Evolutionary conservation across 2,888 invertebrate species (phyloP).

Genomic region (Lepidocyrtinus sp.): DNA sequence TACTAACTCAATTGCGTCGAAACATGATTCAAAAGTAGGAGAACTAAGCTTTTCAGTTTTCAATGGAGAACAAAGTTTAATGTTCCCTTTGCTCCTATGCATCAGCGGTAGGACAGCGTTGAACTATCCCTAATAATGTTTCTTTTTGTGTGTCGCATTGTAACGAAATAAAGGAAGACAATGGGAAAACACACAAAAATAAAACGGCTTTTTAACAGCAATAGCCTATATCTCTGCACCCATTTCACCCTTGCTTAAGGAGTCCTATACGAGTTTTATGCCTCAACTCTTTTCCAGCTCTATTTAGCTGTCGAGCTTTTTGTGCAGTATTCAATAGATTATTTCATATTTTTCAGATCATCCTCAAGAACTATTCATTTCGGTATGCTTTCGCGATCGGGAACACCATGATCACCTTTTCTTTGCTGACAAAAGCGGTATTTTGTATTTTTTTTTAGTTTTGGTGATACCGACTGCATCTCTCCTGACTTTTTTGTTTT

Average conservation of each 20-base stretch:
- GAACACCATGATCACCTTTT: conserved; percentile 4
- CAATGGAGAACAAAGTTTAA: not conserved
- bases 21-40: not conserved
- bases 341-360: conserved; percentile 10
- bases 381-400: not conserved
- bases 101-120: conserved; percentile 3
- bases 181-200: conserved; percentile 32
- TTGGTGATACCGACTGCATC: too few species aligned
- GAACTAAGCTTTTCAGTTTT: conserved; percentile 7
- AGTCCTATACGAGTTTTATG: too few species aligned
- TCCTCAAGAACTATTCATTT: conserved; percentile 8
- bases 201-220: conserved; percentile 56
- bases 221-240: conserved; percentile 28
- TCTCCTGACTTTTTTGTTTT: too few species aligned
- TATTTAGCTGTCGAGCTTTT: not conserved
- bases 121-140: conserved; percentile 2
- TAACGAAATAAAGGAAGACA: conserved; percentile 2
- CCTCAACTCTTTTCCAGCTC: too few species aligned
- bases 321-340: conserved; percentile 12
- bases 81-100: conserved; percentile 47
- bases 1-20: not conserved
- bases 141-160: conserved; percentile 5
- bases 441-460: too few species aligned
- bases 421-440: too few species aligned
- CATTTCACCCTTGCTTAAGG: conserved; percentile 50